Conservation (phyloP, 23 tunicate species). For the Styela plicata region DNA sequence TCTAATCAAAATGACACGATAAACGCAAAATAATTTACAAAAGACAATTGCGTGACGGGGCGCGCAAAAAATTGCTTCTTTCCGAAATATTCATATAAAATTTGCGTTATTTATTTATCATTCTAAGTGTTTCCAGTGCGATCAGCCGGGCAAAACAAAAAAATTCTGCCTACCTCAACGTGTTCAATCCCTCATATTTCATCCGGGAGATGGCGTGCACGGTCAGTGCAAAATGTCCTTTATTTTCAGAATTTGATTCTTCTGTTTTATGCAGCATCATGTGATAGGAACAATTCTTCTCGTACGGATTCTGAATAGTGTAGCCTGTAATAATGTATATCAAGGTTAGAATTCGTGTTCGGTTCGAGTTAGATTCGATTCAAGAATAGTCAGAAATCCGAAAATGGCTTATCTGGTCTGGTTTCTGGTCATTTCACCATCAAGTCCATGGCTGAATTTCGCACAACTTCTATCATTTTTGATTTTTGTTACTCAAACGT, state of each 20-base stretch:
- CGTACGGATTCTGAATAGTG: not conserved
- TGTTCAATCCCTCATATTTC: conserved; percentile 12
- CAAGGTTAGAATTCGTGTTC: too few relatives aligned
- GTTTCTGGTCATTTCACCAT: not conserved
- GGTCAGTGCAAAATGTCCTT: not conserved
- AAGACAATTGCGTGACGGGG: too few relatives aligned
- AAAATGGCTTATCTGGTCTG: too few relatives aligned
- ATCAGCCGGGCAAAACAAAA: too few relatives aligned
- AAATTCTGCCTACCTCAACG: not conserved
- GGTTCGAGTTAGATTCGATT: not conserved
- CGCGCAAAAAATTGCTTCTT: too few relatives aligned
- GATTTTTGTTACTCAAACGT: too few relatives aligned
- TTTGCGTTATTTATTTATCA: too few relatives aligned
- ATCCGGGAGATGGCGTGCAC: conserved; percentile 9
- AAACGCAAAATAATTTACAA: too few relatives aligned
- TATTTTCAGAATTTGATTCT: not conserved
- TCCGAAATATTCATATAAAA: too few relatives aligned
- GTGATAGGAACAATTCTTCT: not conserved
- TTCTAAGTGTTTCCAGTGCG: too few relatives aligned
- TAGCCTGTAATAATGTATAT: not conserved
- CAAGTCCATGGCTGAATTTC: not conserved
- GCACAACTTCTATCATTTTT: too few relatives aligned
- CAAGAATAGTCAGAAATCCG: not conserved
- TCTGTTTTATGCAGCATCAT: not conserved
- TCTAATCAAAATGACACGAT: too few relatives aligned